Evolutionary conservation across 2,797 vertebrate species (phyloP), one percentile per base, ranked within the genome.

Genomic region (Pangasius sanitwongsei): DNA sequence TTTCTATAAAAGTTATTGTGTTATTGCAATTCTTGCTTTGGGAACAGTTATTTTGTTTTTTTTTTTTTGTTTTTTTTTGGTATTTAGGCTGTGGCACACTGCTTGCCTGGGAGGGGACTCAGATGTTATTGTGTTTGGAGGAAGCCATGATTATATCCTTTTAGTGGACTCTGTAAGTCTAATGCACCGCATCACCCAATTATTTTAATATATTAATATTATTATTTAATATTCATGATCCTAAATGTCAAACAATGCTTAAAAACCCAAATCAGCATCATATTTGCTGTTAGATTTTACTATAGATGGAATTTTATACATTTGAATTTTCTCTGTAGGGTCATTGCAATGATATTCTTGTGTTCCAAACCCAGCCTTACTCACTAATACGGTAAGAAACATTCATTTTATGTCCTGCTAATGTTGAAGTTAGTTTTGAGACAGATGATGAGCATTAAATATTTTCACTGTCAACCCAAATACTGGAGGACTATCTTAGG

Each of bases 91-190:
- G 93, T 99, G 98, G 98, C 98, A 99, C 92, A 97, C 97, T 2
- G 97, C 98, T 7, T 98, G 97, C 93, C 93, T 95, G 25, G 97
- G 97, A 59, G 97, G 96, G 93, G 98, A 99, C 92, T 97, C 96
- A 87, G 98, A 99, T 91, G 97, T 99, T 89, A 95, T 99, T 93
- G 98, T 99, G 92, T 99, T 99, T 91, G 98, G 98, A 90, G 98
- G 98, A 88, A 99, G 98, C 92, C 99, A 98, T 92, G 97, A 99
- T 94, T 97, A 98, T 94, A 95, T 99, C 90, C 97, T 98, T 72
- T 97, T 97, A 23, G 95, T 98, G 81, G 98, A 99, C 94, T 97
- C 96, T 20, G 98, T 99, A 92, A 96, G 97, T 96, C 31, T 20
- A 37, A 85, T 16, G 20, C 7, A 31, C 50, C 6, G 0, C 44